Base-by-base conservation (phyloP, 2,797 vertebrate genomes). In the Macroramphosus scolopax region DNA sequence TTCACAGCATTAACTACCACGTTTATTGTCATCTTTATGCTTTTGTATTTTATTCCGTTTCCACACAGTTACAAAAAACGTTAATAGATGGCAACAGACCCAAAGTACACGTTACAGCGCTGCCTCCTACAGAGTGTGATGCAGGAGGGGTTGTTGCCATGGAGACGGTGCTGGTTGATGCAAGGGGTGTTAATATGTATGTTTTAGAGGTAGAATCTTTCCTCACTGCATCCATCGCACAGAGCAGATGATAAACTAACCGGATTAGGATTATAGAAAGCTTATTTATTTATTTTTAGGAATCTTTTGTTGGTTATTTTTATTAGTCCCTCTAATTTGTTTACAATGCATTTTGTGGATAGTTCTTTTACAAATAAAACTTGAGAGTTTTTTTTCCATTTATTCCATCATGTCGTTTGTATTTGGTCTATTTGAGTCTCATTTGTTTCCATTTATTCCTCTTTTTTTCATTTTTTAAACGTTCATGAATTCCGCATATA, bases 231-330 rank as follows among this genome's bases (percentile, higher is more conserved):
- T 39, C 59, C 62, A 20, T 74, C 38, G 10, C 34, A 17, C 36
- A 41, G 9, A 35, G 42, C 39, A 2, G 49, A 64, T 50, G 54
- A 52, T 7, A 38, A 41, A 80, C 78, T 88, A 83, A 90, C 73
- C 53, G 17, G 25, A 61, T 37, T 81, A 79, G 72, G 3, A 56
- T 32, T 62, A 38, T 86, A 87, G 78, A 80, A 40, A 25, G 43
- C 75, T 54, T 84, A 77, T 85, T 89, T 90, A 89, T 91, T 90
- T 90, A 85, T 89, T 87, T 85, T 38, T 88, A 87, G 81, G 12
- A 72, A 72, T 36, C 45, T 44, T 70, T 63, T n/a, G 22, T 46
- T 53, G 40, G 66, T 70, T 58, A 32, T 62, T 58, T 18, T 69
- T 42, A 30, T 59, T 82, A 84, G 67, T 75, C 36, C 43, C 72